These are phyloP conservation scores for Tragulus kanchil DNA, from an alignment of 2,113 vertebrate genomes.

Conservation along the genomic window DNA sequence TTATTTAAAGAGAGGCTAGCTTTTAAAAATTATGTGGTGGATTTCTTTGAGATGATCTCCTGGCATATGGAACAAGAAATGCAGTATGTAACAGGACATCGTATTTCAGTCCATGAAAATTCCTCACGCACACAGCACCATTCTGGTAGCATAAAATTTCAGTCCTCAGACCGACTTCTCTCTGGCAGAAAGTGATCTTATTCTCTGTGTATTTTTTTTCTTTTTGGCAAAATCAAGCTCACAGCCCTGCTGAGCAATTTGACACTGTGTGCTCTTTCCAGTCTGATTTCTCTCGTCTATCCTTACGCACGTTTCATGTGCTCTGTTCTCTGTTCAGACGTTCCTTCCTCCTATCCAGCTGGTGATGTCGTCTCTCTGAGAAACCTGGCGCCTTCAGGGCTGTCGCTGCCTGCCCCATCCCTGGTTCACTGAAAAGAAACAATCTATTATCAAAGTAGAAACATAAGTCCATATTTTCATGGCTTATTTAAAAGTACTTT, in stretches of 20 bases:
- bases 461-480: not conserved
- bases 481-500: not conserved
- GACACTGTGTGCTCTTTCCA: not conserved
- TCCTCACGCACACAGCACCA: not conserved
- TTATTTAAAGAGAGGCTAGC: not conserved
- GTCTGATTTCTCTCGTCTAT: not conserved
- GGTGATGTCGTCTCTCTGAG: not conserved
- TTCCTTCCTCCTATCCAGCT: not conserved
- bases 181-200: not conserved
- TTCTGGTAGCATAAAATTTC: not conserved
- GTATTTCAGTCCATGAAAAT: not conserved
- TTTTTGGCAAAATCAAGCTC: not conserved
- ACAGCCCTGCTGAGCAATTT: not conserved
- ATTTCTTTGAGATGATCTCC: not conserved
- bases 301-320: not conserved
- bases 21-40: not conserved
- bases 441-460: not conserved
- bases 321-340: not conserved
- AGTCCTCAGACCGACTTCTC: not conserved
- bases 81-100: not conserved
- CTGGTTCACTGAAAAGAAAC: too few relatives aligned
- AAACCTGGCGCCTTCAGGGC: not conserved
- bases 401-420: fast-evolving
- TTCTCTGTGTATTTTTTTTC: not conserved
- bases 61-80: not conserved